Conservation (phyloP, 2,113 vertebrate species). For the Micronycteris hirsuta region DNA sequence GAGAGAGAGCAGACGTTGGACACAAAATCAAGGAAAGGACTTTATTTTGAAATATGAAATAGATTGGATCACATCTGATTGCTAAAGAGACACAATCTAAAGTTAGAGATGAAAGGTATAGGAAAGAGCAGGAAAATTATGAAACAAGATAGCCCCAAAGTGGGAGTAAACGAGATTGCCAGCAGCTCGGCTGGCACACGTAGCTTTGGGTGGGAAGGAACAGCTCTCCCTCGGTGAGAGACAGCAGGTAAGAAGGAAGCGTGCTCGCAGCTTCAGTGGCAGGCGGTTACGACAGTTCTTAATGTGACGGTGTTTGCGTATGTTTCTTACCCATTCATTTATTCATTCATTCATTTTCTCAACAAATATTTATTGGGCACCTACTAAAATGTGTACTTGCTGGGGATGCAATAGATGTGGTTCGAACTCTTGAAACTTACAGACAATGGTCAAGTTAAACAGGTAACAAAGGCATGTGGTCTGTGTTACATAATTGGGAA, state of each 20-base stretch:
- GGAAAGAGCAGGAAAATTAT: background rate
- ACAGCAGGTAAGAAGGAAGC: background rate
- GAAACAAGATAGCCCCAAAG: background rate
- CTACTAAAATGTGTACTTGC: background rate
- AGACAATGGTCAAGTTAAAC: background rate
- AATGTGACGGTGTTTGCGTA: background rate
- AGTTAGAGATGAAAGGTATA: background rate
- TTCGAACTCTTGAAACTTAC: background rate
- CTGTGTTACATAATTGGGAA: background rate
- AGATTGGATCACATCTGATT: background rate
- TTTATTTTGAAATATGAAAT: background rate
- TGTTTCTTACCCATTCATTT: background rate
- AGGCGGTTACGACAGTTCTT: background rate
- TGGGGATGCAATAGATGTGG: background rate
- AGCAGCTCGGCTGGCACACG: background rate
- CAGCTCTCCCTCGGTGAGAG: background rate
- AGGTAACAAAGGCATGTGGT: background rate
- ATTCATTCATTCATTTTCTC: background rate
- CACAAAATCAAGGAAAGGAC: background rate
- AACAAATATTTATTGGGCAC: background rate
- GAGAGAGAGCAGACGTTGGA: background rate
- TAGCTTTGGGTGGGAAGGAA: background rate
- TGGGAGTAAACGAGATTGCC: fast-evolving
- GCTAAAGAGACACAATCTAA: background rate
- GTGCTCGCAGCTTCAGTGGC: too few relatives aligned